A percentile compares a stretch with the other conserved stretches of the same genome.
These are phyloP conservation scores for Rhamnusium bicolor DNA, from an alignment of 2,888 invertebrate genomes.

Conservation along the genomic window DNA sequence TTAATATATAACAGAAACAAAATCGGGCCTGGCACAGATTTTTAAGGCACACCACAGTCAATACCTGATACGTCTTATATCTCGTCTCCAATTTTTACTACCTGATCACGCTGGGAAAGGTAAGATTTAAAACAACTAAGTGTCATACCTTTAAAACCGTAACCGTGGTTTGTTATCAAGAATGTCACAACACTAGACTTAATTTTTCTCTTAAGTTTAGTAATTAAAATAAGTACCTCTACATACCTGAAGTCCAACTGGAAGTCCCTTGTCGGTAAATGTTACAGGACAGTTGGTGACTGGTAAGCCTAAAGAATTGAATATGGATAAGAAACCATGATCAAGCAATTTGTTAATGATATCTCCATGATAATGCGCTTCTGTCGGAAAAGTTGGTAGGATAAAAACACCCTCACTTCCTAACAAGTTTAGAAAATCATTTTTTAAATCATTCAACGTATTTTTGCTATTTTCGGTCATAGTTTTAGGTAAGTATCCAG, in stretches of 20 bases:
- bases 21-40: no score
- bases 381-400: slow-evolving; percentile 78
- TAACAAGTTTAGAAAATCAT: slow-evolving; percentile 73
- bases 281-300: slow-evolving; percentile 89
- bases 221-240: background rate
- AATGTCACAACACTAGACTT: no score
- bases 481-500: slow-evolving; percentile 41
- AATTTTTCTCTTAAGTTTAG: background rate
- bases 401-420: slow-evolving; percentile 81
- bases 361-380: slow-evolving; percentile 81
- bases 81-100: no score
- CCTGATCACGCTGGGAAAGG: no score
- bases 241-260: slow-evolving; percentile 79
- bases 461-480: slow-evolving; percentile 39
- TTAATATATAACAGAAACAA: no score
- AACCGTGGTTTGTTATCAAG: no score
- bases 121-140: no score
- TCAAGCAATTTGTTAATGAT: slow-evolving; percentile 80
- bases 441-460: slow-evolving; percentile 40
- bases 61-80: no score
- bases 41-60: no score
- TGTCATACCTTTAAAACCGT: no score
- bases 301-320: slow-evolving; percentile 87
- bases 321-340: slow-evolving; percentile 85
- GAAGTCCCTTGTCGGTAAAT: slow-evolving; percentile 80